Base-by-base conservation (phyloP, 2,797 vertebrate genomes). In the Mus minutoides region DNA sequence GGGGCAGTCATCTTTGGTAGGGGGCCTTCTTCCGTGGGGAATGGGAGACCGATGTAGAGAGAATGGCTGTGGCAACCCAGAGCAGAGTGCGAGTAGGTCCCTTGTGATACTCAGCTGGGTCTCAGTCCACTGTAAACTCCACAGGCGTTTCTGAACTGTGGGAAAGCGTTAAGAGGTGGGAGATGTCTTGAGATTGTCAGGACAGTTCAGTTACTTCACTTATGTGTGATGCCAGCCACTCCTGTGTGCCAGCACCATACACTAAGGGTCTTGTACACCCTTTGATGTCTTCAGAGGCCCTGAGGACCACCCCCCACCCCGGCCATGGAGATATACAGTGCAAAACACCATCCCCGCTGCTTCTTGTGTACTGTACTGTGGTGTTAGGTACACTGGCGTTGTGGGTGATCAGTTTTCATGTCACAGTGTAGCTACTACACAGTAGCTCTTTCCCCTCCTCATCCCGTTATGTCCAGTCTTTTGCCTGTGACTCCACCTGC, bases 231-330 rank as follows among this genome's bases (percentile, higher is more conserved):
- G 54, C 34, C 16, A 9, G 58, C 8, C 58, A 24, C 40, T 56
- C 24, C 62, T 56, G 1, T 26, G 43, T 43, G 31, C 1, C 0
- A 6, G 11, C 2, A 24, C 26, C 34, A 31, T 16, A 0, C 43
- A 26, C 29, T 43, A 2, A 75, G 29, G 34, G 14, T 60, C 19
- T 69, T 34, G 5, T 0, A 37, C 26, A 21, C n/a, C 34, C 52
- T 54, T 71, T 71, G 3, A 37, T 26, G 29, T 64, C 34, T 11
- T 21, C 12, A n/a, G 82, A 83, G 69, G 11, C 52, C 43, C 56
- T 16, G 29, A 37, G 16, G 5, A 62, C 3, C 46, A 9, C 49
- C 49, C 49, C 49, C 49, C 10, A 3, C 43, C 43, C 43, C 43
- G 43, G n/a, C 22, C 52, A 2, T 54, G 90, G 21, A 82, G 34